Evolutionary conservation across 1,140 invertebrate genomes (phyloP), one percentile per base, ranked within the genome.

Genomic region (Tenebrio molitor): DNA sequence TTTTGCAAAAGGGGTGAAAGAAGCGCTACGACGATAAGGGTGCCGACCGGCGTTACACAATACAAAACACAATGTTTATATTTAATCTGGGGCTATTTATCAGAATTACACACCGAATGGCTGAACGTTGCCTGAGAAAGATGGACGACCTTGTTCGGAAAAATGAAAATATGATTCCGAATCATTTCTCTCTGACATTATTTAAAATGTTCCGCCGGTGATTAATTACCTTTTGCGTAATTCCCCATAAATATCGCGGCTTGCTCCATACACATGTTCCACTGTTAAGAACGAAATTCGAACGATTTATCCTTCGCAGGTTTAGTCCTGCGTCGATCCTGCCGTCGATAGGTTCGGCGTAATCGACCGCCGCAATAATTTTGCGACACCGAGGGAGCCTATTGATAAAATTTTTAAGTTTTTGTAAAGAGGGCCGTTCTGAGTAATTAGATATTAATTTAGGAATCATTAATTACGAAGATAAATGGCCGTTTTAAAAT

Each of bases 371-470:
- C 25, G n/a, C n/a, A 29, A 29, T 29, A 29, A 29, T 8, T 29
- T 8, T 29, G 3, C 25, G 8, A 29, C 3, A 29, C 25, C 25
- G 29, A 5, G 19, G 21, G 39, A 67, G 17, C 14, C 5, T 39
- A 39, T 39, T 39, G 36, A 15, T 58, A 29, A 58, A 29, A 58
- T 29, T 29, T 29, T 5, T 16, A 53, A 44, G 44, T 58, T 71
- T 71, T 25, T 69, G 7, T 19, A 44, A 39, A 33, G 36, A 41
- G 71, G 69, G 36, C 5, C 36, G 76, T 74, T 78, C 53, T 68
- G 67, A 64, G 76, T 78, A 79, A 79, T 79, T 78, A 78, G 76
- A 78, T 77, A 79, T 79, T 79, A 78, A 79, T 79, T 79, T 74
- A 74, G 69, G 70, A 73, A 73, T 78, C 78, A 79, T 79, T 77